Conservation (phyloP, 1,140 invertebrate genomes). For the Pinna nobilis region DNA sequence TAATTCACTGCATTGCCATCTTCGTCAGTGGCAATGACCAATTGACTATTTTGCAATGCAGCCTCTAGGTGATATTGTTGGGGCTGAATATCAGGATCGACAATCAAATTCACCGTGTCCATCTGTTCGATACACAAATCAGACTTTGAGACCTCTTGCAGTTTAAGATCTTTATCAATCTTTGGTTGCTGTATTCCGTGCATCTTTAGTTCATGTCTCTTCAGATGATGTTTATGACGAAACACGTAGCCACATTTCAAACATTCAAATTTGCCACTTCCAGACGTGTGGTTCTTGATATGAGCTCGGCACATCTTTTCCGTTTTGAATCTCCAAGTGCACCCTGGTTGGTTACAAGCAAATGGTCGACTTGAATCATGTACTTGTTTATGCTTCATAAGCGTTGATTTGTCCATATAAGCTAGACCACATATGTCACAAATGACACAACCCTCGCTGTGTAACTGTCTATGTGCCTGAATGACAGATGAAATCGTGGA, state of each 20-base stretch:
- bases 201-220: constrained; percentile 63
- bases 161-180: constrained; percentile 17
- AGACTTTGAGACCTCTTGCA: constrained; percentile 26
- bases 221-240: constrained; percentile 71
- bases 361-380: constrained; percentile 67
- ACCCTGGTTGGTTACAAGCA: constrained; percentile 64
- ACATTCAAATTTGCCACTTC: constrained; percentile 62
- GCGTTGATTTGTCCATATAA: constrained; percentile 68
- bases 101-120: constrained; percentile 51
- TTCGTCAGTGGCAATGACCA: constrained; percentile 63
- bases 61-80: constrained; percentile 54
- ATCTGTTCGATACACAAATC: constrained; percentile 20
- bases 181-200: constrained; percentile 54
- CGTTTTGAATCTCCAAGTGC: constrained; percentile 70
- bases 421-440: constrained; percentile 71
- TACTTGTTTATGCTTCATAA: constrained; percentile 70
- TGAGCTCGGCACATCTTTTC: constrained; percentile 70
- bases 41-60: constrained; percentile 52
- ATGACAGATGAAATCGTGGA: constrained; percentile 66
- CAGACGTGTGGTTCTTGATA: constrained; percentile 60
- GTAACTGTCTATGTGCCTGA: constrained; percentile 69
- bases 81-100: constrained; percentile 44
- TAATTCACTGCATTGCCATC: constrained; percentile 60
- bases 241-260: constrained; percentile 66
- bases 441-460: constrained; percentile 64